Conservation (phyloP, 2,113 vertebrate species). For the Onychorhynchus coronatus region DNA sequence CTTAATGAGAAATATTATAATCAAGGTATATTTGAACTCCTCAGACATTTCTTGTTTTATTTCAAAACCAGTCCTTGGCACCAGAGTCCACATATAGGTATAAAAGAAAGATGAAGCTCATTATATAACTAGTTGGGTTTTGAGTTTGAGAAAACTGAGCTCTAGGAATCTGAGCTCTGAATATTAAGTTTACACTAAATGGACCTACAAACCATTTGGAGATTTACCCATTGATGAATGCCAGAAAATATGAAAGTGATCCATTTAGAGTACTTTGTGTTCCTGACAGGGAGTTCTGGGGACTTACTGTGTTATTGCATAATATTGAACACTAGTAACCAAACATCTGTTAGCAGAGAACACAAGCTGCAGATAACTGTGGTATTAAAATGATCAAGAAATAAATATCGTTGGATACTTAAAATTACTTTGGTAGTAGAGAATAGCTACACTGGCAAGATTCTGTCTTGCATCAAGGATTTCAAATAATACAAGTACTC, state of each 20-base stretch:
- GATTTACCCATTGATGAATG: not conserved
- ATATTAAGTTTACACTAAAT: not conserved
- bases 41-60: not conserved
- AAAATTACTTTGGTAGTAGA: not conserved
- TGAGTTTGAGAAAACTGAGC: not conserved
- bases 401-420: not conserved
- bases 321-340: not conserved
- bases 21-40: not conserved
- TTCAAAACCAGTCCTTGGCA: not conserved
- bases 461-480: not conserved
- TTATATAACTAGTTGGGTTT: not conserved
- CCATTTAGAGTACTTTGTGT: constrained; percentile 41
- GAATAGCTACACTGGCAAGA: not conserved
- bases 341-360: constrained; percentile 42
- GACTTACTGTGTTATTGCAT: constrained; percentile 37
- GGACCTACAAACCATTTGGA: not conserved
- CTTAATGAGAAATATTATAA: not conserved
- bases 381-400: not conserved
- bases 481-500: not conserved
- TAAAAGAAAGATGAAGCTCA: not conserved
- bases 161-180: constrained; percentile 13
- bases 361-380: not conserved
- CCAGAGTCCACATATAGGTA: not conserved
- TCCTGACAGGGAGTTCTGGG: constrained; percentile 31
- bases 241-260: constrained; percentile 47